Conservation (phyloP, 2,797 vertebrate species). For the Apodemus agrarius region DNA sequence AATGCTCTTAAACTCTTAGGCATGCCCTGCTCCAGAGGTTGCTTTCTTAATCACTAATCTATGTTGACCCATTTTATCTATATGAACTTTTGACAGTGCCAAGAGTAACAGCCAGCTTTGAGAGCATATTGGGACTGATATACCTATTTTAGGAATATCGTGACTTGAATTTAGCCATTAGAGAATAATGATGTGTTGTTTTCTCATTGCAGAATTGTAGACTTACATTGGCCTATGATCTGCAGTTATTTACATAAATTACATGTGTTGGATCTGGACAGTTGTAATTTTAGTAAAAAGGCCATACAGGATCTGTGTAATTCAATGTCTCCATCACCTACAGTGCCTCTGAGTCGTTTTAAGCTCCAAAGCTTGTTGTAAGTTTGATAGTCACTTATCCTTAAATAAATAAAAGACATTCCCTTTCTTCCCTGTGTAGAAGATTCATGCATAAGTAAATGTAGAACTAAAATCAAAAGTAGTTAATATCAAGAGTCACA, state of each 20-base stretch:
- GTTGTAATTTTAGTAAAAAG: neutral
- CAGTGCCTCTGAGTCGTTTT: fast-evolving
- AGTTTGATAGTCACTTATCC: neutral
- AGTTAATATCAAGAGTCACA: neutral
- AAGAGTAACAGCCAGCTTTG: neutral
- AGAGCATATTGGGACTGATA: neutral
- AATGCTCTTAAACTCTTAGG: neutral
- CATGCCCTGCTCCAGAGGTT: neutral
- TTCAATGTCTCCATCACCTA: neutral
- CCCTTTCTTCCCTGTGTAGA: neutral
- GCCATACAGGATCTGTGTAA: neutral
- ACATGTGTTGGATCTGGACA: neutral
- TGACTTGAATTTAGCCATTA: neutral
- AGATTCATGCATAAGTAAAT: neutral
- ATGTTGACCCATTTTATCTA: neutral
- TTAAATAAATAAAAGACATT: neutral
- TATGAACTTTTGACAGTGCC: neutral
- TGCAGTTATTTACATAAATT: neutral
- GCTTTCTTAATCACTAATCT: neutral
- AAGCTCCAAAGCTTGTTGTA: neutral
- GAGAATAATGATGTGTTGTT: neutral
- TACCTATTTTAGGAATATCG: neutral
- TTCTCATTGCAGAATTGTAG: neutral
- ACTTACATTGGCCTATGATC: neutral
- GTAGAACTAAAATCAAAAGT: neutral